Evolutionary conservation across 2,797 vertebrate genomes (phyloP), one percentile per base, ranked within the genome.

Genomic region (Kryptopterus vitreolus): DNA sequence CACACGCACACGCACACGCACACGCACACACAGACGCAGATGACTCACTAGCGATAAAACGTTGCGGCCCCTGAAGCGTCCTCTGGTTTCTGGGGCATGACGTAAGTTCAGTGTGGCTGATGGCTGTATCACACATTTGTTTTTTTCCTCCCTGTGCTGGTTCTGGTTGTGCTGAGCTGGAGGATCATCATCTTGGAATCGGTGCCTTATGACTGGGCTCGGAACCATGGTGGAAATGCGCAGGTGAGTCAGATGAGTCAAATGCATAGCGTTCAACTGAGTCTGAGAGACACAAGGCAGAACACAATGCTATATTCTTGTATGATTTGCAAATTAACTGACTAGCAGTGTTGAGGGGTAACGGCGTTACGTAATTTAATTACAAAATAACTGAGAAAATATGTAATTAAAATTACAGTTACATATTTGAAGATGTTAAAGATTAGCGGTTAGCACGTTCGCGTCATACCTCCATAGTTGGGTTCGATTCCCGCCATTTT

Each of bases 1-100:
- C n/a, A n/a, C n/a, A n/a, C n/a, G n/a, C n/a, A n/a, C n/a, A n/a
- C n/a, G n/a, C n/a, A n/a, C n/a, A n/a, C n/a, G n/a, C n/a, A n/a
- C n/a, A n/a, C n/a, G n/a, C n/a, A n/a, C 26, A 29, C 58, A 61
- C 29, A 61, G 13, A 61, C 26, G 16, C 26, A 13, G 24, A 58
- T 6, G 24, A 92, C 93, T 53, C 92, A 97, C 96, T 94, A 93
- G 78, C 48, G 96, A 96, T 88, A 94, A 88, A 6, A 94, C 93
- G 26, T 92, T 92, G 70, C 93, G 94, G 83, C 91, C 93, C 89
- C 93, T 93, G 84, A 97, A 95, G 79, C 85, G 89, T 59, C 93
- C 75, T 20, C 2, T 1, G 50, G 92, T 91, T 83, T 93, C 92
- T 0, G 90, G 89, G 83, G 94, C 90, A 88, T 95, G 93, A 1